phyloP scores from a whole-genome alignment of 92 coral and sea anemone genomes.

The Palythoa grandiflora region DNA sequence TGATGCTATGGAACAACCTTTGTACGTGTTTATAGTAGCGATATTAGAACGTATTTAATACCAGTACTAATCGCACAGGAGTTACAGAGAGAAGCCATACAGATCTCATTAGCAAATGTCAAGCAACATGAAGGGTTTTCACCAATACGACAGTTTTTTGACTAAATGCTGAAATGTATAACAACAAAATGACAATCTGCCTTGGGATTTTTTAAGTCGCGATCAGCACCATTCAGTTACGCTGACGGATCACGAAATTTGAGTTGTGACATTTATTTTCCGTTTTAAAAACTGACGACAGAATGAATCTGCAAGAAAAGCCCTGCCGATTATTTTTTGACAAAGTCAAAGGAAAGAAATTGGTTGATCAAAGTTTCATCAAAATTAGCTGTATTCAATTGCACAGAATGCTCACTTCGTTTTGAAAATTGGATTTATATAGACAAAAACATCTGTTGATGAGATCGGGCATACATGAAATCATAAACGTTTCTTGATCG shows the following conservation, averaged over 20 bases:
- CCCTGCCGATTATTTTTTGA: slow-evolving; percentile 11
- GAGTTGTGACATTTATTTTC: slow-evolving; percentile 51
- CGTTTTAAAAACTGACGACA: slow-evolving; percentile 58
- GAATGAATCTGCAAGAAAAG: slow-evolving; percentile 15
- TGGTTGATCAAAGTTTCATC: neutral
- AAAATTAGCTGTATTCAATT: neutral
- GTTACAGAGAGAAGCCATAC: slow-evolving; percentile 71
- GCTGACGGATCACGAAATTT: slow-evolving; percentile 60
- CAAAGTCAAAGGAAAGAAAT: neutral
- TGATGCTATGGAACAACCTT: neutral
- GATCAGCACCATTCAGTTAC: slow-evolving; percentile 38
- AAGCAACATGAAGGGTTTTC: slow-evolving; percentile 83
- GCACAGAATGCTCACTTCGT: slow-evolving; percentile 34
- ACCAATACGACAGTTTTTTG: slow-evolving; percentile 82
- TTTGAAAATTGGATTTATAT: slow-evolving; percentile 26
- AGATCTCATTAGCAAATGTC: slow-evolving; percentile 97
- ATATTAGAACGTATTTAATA: slow-evolving; percentile 19
- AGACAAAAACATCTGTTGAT: slow-evolving; percentile 50
- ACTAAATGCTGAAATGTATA: slow-evolving; percentile 91
- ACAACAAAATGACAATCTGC: slow-evolving; percentile 76
- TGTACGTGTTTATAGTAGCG: neutral
- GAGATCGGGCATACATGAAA: slow-evolving; percentile 13
- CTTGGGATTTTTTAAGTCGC: slow-evolving; percentile 51
- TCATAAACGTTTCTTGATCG: neutral
- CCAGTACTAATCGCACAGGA: slow-evolving; percentile 19